Evolutionary conservation across 2,888 invertebrate species (phyloP).

Genomic region (Tetanocera ferruginea): DNA sequence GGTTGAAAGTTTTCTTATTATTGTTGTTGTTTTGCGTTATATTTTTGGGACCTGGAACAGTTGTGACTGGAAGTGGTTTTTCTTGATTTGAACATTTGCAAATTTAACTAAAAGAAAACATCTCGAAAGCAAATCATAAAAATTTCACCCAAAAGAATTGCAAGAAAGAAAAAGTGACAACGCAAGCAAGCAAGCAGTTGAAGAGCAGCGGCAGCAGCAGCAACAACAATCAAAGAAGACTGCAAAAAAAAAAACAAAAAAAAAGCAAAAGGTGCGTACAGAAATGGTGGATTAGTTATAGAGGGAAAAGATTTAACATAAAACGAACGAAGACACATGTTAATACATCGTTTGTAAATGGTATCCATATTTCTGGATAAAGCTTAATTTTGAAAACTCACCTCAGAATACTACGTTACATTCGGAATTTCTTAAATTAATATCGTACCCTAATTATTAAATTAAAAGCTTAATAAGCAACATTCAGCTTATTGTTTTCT

Average conservation of each 20-base stretch:
- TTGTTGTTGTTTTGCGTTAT: background rate
- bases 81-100: slow-evolving; percentile 20
- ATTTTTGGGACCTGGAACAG: background rate
- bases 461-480: too few species aligned
- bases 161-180: slow-evolving; percentile 34
- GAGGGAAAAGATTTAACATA: background rate
- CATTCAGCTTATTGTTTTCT: too few species aligned
- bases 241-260: slow-evolving; percentile 6
- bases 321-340: background rate
- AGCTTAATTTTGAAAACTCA: background rate
- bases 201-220: slow-evolving; percentile 13
- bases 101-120: background rate
- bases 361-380: background rate
- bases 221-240: slow-evolving; percentile 26
- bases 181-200: slow-evolving; percentile 31
- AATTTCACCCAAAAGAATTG: slow-evolving; percentile 37
- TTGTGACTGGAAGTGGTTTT: slow-evolving; percentile 37
- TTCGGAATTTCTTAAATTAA: background rate
- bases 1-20: background rate
- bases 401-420: background rate
- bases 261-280: slow-evolving; percentile 14
- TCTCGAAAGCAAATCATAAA: slow-evolving; percentile 11
- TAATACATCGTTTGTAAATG: background rate
- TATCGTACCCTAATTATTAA: background rate
- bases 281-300: background rate